These are phyloP conservation scores for fruit fly (Drosophila melanogaster) DNA, from an alignment of 1,140 invertebrate genomes.

Conservation along the genomic window DNA sequence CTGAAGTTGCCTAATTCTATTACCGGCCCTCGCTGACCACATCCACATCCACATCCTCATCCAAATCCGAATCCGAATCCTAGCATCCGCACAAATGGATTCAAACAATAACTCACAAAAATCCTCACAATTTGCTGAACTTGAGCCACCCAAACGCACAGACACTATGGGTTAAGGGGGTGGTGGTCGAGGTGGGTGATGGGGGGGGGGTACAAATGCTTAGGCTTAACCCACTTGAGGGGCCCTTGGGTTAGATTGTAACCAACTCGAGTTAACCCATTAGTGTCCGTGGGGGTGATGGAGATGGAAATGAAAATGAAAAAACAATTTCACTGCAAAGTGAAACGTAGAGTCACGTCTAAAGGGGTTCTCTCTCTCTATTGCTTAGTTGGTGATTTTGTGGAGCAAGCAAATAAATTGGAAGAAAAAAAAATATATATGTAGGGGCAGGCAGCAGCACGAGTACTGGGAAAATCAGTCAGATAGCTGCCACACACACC, in stretches of 20 bases:
- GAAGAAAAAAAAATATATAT: constrained; percentile 43
- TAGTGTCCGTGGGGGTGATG: constrained; percentile 38
- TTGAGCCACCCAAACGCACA: constrained; percentile 44
- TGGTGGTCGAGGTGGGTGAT: background rate
- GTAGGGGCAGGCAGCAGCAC: background rate
- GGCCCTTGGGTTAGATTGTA: constrained; percentile 65
- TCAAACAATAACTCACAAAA: constrained; percentile 73
- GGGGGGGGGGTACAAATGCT: constrained; percentile 57
- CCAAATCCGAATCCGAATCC: background rate
- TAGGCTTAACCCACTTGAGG: constrained; percentile 72
- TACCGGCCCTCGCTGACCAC: constrained; percentile 12
- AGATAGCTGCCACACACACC: constrained; percentile 31
- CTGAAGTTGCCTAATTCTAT: constrained; percentile 38
- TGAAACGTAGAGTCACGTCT: constrained; percentile 71
- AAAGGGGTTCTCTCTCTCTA: constrained; percentile 34
- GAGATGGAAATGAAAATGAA: constrained; percentile 52
- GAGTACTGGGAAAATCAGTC: constrained; percentile 52
- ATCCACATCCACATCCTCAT: too few species aligned
- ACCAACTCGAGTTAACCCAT: constrained; percentile 80
- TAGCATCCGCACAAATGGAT: constrained; percentile 44
- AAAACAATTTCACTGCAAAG: constrained; percentile 74
- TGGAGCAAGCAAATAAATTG: constrained; percentile 79
- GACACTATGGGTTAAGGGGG: background rate
- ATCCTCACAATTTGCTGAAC: constrained; percentile 77
- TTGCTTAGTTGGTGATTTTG: constrained; percentile 70